Evolutionary conservation across 2,797 vertebrate genomes (phyloP), one percentile per base, ranked within the genome.

Genomic region (Sphenopsis melanotis): DNA sequence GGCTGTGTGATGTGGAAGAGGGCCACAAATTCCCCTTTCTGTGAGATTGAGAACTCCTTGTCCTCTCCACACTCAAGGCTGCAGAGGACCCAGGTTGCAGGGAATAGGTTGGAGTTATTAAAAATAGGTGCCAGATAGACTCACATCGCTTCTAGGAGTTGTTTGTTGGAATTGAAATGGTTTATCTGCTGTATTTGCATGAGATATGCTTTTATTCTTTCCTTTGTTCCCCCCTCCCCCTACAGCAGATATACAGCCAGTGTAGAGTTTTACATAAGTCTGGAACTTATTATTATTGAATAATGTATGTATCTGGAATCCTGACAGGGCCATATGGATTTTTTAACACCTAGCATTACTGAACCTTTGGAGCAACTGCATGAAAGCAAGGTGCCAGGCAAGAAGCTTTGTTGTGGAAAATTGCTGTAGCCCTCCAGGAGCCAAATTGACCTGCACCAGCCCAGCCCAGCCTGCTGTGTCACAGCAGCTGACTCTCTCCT

Each of bases 41-140:
- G 2, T 6, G 53, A 71, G n/a, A 29, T 44, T 6, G 19, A 50
- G n/a, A 56, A 20, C 15, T 39, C 9, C 3, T 19, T 1, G 0
- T 78, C 32, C 59, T 79, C 55, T 72, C 16, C 0, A 13, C 0
- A 0, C 29, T 64, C 0, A 0, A 29, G 17, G 15, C 8, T 27
- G 19, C 34, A 74, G 46, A 53, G 57, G 65, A 9, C 32, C 66
- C 11, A 34, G 26, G 15, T 15, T 65, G 41, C 41, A 66, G n/a
- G 20, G 36, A 65, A 22, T 47, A 2, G 1, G 37, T n/a, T 52
- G 56, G 37, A 71, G 23, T 57, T 87, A 21, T 0, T 66, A 42
- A n/a, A 44, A 59, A 92, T 52, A 83, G n/a, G 19, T 53, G n/a
- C 37, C 41, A 15, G 30, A 26, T 60, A 49, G 41, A 24, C 47